Evolutionary conservation across 2,797 vertebrate species (phyloP).

Genomic region (Zenarchopterus dispar): DNA sequence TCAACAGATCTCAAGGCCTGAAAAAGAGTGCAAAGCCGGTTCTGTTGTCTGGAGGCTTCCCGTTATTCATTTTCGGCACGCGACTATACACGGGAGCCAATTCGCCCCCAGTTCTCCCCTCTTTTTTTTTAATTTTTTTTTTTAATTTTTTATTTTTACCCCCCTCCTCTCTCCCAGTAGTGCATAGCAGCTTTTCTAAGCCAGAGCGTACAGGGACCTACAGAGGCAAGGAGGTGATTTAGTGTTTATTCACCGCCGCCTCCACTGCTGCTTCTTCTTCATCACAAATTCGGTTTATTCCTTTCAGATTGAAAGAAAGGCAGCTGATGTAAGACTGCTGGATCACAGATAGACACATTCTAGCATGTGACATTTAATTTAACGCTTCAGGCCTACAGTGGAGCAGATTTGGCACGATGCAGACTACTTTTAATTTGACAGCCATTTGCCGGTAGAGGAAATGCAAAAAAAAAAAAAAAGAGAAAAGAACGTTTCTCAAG

Average conservation of each 20-base stretch:
- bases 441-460: slow-evolving; percentile 1
- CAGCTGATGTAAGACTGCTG: slow-evolving; percentile 37
- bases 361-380: slow-evolving; percentile 25
- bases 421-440: slow-evolving; percentile 17
- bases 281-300: slow-evolving; percentile 24
- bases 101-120: slow-evolving; percentile 3
- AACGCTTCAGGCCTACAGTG: slow-evolving; percentile 2
- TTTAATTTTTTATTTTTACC: no score
- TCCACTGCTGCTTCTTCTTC: slow-evolving; percentile 32
- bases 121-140: no score
- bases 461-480: background rate
- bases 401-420: background rate
- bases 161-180: slow-evolving; percentile 4
- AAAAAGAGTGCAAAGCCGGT: slow-evolving; percentile 33
- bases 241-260: slow-evolving; percentile 41
- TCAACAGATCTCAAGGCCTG: slow-evolving; percentile 27
- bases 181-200: slow-evolving; percentile 26
- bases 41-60: slow-evolving; percentile 25
- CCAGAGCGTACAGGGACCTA: slow-evolving; percentile 22
- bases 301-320: slow-evolving; percentile 25
- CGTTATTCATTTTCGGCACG: slow-evolving; percentile 33
- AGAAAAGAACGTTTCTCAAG: no score
- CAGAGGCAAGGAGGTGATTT: slow-evolving; percentile 23
- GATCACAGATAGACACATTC: slow-evolving; percentile 17
- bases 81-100: slow-evolving; percentile 14